These are phyloP conservation scores for Rhadinocentrus ornatus DNA, from an alignment of 2,797 vertebrate species.

Conservation along the genomic window DNA sequence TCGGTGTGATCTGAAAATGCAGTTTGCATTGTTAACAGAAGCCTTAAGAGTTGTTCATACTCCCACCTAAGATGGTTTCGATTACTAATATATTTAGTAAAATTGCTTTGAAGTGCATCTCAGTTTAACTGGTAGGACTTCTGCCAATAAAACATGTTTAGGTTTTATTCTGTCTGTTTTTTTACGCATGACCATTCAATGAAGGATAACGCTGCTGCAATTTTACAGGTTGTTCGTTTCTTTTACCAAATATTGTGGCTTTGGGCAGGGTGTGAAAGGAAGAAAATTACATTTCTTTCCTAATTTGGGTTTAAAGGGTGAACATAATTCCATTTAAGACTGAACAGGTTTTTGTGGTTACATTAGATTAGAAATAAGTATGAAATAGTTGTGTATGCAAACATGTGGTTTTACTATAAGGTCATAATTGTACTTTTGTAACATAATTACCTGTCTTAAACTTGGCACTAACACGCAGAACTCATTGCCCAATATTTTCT, in stretches of 20 bases:
- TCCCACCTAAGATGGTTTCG: conserved; percentile 37
- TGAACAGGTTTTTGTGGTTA: not conserved
- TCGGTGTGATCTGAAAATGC: conserved; percentile 24
- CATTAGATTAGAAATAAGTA: not conserved
- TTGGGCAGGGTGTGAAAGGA: not conserved
- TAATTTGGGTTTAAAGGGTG: not conserved
- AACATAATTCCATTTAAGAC: not conserved
- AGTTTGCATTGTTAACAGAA: conserved; percentile 40
- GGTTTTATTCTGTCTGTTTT: not conserved
- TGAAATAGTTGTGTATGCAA: not conserved
- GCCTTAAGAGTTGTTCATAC: conserved; percentile 35
- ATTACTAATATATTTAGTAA: conserved; percentile 26
- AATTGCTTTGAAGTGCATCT: conserved; percentile 10
- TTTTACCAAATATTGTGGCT: not conserved
- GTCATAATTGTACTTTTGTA: no score
- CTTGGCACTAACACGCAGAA: conserved; percentile 13
- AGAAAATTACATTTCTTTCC: not conserved
- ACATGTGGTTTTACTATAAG: conserved; percentile 34
- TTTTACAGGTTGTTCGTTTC: not conserved
- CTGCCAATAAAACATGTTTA: conserved; percentile 2
- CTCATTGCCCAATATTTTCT: conserved; percentile 14
- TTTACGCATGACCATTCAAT: not conserved
- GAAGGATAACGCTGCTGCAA: not conserved
- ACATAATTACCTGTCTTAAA: conserved; percentile 6
- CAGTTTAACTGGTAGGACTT: not conserved